These are phyloP conservation scores for Mechanitis mazaeus DNA, from an alignment of 2,888 invertebrate genomes.

Conservation along the genomic window DNA sequence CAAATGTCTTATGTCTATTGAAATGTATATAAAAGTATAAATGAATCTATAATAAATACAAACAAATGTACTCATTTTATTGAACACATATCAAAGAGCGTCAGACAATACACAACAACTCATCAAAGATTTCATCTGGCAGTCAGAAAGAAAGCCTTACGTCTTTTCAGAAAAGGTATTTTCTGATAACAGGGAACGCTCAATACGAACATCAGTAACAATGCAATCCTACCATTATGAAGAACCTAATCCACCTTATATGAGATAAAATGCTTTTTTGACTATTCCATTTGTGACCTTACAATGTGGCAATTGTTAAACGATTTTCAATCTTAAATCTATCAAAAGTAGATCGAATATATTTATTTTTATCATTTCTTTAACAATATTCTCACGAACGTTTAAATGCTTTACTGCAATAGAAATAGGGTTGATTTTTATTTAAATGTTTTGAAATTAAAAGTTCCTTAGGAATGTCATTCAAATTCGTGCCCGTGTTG, in stretches of 20 bases:
- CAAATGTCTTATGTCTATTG: no score
- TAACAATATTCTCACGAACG: slow-evolving; percentile 9
- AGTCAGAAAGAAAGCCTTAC: slow-evolving; percentile 31
- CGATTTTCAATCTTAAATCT: slow-evolving; percentile 38
- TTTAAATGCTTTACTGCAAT: slow-evolving; percentile 28
- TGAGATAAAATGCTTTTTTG: slow-evolving; percentile 51
- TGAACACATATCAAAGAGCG: slow-evolving; percentile 17
- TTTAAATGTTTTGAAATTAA: slow-evolving; percentile 33
- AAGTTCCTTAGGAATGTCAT: slow-evolving; percentile 45
- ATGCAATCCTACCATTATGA: slow-evolving; percentile 60
- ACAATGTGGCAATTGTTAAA: slow-evolving; percentile 18
- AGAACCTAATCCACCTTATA: slow-evolving; percentile 58
- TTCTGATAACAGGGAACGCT: slow-evolving; percentile 45
- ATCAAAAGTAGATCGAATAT: slow-evolving; percentile 9
- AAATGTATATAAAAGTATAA: no score
- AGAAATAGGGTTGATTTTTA: slow-evolving; percentile 26
- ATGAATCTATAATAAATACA: no score
- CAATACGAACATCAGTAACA: slow-evolving; percentile 48
- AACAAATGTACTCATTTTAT: slow-evolving; percentile 10
- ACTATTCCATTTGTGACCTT: slow-evolving; percentile 26
- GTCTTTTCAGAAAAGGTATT: slow-evolving; percentile 59
- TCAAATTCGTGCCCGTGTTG: slow-evolving; percentile 43
- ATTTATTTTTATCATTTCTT: background rate
- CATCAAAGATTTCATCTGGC: slow-evolving; percentile 37
- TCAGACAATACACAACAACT: slow-evolving; percentile 35